A percentile compares a stretch with the other conserved stretches of the same genome.
phyloP scores from a whole-genome alignment of 2,113 vertebrate genomes.

The Podiceps cristatus region DNA sequence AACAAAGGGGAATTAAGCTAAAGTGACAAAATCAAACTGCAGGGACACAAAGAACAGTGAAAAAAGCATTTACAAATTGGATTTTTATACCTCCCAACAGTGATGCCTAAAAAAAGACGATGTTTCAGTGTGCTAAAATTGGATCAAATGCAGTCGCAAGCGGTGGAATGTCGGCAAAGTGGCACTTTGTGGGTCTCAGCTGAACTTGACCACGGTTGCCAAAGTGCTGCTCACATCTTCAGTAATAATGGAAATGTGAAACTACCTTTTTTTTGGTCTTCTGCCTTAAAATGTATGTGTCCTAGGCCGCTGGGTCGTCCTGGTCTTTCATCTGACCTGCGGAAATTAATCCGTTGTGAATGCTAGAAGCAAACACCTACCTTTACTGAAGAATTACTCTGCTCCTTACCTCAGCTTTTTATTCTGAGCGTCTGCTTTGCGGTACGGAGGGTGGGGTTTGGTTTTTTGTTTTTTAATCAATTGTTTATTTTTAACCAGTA shows the following conservation, averaged over 20 bases:
- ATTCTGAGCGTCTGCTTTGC: too few species aligned
- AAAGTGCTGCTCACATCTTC: not conserved
- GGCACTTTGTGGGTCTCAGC: not conserved
- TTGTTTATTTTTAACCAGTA: not conserved
- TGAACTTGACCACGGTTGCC: accelerated
- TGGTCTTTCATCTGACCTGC: not conserved
- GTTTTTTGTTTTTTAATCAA: accelerated
- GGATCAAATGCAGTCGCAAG: not conserved
- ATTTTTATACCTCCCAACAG: not conserved
- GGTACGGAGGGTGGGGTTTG: not conserved
- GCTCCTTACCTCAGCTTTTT: not conserved
- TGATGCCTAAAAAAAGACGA: not conserved
- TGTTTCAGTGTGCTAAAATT: not conserved
- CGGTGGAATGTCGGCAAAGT: not conserved
- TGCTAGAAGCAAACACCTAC: not conserved
- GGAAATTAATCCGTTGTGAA: not conserved
- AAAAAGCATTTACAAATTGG: not conserved
- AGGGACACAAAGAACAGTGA: not conserved
- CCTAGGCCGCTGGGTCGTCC: not conserved
- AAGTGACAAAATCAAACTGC: not conserved
- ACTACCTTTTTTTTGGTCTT: not conserved
- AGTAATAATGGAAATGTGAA: not conserved
- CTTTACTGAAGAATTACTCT: not conserved
- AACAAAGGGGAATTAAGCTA: not conserved
- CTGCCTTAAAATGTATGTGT: not conserved